Conservation (phyloP, 1,140 invertebrate genomes). For the Drosophila guanche region DNA sequence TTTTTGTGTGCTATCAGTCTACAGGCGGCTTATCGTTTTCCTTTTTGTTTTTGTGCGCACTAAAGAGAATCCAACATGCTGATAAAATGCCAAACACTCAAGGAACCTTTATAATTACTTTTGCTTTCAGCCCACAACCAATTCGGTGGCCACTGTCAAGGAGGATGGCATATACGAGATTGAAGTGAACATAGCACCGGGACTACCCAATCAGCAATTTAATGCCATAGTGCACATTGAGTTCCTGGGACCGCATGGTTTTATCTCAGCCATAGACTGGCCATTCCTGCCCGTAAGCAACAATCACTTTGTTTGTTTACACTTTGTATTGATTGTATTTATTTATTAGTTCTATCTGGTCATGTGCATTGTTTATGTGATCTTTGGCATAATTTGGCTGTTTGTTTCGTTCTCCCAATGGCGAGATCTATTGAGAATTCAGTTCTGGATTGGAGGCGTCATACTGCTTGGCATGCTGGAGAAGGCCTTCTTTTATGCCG, state of each 20-base stretch:
- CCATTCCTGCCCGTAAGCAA: conserved; percentile 87
- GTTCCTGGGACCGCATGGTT: conserved; percentile 88
- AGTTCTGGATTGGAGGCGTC: conserved; percentile 97
- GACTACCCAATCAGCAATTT: conserved; percentile 69
- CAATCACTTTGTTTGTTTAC: background rate
- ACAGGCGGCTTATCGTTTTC: background rate
- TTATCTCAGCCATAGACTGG: conserved; percentile 90
- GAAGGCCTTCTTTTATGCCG: conserved; percentile 95
- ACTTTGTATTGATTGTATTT: conserved; percentile 1
- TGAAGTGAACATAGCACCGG: conserved; percentile 76
- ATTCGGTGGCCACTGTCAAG: conserved; percentile 83
- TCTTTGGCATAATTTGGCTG: conserved; percentile 93
- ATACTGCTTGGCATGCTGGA: conserved; percentile 94
- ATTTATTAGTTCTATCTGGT: conserved; percentile 91
- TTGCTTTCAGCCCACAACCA: conserved; percentile 63
- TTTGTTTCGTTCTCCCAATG: conserved; percentile 93
- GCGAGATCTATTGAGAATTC: conserved; percentile 95
- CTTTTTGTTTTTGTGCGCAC: background rate
- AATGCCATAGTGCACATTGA: conserved; percentile 86
- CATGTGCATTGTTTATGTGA: conserved; percentile 94
- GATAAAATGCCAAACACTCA: conserved; percentile 5
- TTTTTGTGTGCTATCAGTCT: background rate
- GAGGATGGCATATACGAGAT: conserved; percentile 86
- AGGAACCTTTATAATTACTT: background rate
- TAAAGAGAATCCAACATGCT: background rate